Evolutionary conservation across 2,113 vertebrate species (phyloP), one percentile per base, ranked within the genome.

Genomic region (Ancistrus triradiatus): DNA sequence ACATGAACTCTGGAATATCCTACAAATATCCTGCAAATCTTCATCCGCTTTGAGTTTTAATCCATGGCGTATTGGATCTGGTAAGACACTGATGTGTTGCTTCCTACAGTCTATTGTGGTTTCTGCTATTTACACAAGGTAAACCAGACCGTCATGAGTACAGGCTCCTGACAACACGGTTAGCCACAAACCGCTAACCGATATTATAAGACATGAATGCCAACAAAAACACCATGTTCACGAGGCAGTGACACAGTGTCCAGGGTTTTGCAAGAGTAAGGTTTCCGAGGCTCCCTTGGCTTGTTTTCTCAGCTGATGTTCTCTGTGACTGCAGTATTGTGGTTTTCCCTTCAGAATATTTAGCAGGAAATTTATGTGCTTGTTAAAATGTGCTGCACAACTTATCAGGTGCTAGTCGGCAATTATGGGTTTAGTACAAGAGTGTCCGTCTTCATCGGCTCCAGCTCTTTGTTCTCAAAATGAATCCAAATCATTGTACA

Each of bases 231-330:
- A 73, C 7, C 2, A 52, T 47, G 27, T 28, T 47, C 33, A 14
- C 1, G 47, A 49, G 42, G 50, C 8, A 31, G 33, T 48, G 15
- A 42, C 28, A 21, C 27, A 33, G 58, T 24, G 15, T 70, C 59
- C 14, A 55, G 33, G 4, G 31, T 53, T 67, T 53, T 61, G 28
- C 37, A 14, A 38, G 48, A 55, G 22, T 63, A 17, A 53, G 25
- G 65, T 38, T 56, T 69, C 47, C 42, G 28, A 21, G 50, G 42
- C 25, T n/a, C 19, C 22, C 56, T 48, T 7, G 10, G 38, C 50
- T 24, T 77, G 44, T 75, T 71, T 77, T 70, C 59, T 59, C 52
- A 58, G 70, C 71, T 70, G 70, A 56, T 63, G n/a, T 70, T 68
- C 66, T 42, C 67, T 47, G 43, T 28, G 37, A 42, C 48, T 28